Conservation (phyloP, 2,888 invertebrate species). For the Hirtodrosophila duncani region DNA sequence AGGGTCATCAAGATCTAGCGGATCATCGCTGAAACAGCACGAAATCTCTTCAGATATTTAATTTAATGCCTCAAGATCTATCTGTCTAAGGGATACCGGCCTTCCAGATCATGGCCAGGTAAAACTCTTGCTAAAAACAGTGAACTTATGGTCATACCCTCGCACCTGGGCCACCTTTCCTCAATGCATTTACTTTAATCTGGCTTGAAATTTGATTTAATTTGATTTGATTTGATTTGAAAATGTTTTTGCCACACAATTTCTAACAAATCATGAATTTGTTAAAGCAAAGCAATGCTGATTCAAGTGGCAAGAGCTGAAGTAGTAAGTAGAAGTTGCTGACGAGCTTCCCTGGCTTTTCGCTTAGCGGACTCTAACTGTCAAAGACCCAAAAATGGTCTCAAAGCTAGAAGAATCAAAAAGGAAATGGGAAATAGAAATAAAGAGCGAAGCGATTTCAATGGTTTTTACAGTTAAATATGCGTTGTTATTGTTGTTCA, state of each 20-base stretch:
- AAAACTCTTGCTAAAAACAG: no score
- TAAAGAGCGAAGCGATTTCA: slow-evolving; percentile 34
- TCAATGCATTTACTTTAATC: no score
- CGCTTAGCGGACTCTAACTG: slow-evolving; percentile 7
- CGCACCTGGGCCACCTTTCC: no score
- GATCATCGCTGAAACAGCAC: no score
- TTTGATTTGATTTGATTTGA: slow-evolving; percentile 12
- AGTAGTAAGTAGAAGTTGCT: slow-evolving; percentile 1
- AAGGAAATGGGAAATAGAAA: no score
- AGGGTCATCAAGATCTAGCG: no score
- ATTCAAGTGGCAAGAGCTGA: no score
- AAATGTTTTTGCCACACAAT: slow-evolving; percentile 10
- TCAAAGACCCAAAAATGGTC: slow-evolving; percentile 8
- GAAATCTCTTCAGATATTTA: no score
- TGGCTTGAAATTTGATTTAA: slow-evolving; percentile 16
- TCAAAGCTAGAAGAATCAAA: slow-evolving; percentile 18
- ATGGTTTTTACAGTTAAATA: slow-evolving; percentile 39
- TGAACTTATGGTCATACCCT: no score
- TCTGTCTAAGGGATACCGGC: no score
- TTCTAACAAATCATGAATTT: slow-evolving; percentile 7
- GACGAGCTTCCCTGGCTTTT: slow-evolving; percentile 5
- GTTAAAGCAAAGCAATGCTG: slow-evolving; percentile 11
- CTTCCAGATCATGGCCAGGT: no score
- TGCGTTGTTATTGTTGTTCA: slow-evolving; percentile 4
- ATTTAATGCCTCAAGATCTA: no score